Conservation (phyloP, 2,113 vertebrate genomes). For the Corapipo altera region DNA sequence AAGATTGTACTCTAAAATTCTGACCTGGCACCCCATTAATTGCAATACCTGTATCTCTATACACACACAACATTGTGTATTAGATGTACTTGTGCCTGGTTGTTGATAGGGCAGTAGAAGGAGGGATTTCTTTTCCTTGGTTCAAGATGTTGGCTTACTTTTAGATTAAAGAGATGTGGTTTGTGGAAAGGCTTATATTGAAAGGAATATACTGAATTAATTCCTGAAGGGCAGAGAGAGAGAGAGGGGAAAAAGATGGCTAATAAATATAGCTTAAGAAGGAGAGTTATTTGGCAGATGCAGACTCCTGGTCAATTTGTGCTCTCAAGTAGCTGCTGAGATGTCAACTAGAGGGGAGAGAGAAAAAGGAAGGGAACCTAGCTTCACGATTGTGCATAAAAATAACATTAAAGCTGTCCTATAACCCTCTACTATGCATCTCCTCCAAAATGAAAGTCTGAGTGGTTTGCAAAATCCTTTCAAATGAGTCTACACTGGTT, state of each 20-base stretch:
- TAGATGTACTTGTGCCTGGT: not conserved
- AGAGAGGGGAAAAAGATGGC: not conserved
- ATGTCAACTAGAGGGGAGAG: not conserved
- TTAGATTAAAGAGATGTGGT: not conserved
- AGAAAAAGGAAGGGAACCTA: not conserved
- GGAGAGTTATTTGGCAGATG: not conserved
- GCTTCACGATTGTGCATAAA: conserved; percentile 14
- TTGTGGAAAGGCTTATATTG: not conserved
- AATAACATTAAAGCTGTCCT: not conserved
- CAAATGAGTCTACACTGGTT: not conserved
- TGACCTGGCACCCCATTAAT: not conserved
- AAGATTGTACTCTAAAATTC: not conserved
- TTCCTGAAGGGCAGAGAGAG: not conserved
- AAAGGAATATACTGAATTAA: not conserved
- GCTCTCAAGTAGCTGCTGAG: not conserved
- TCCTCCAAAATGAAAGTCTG: not conserved
- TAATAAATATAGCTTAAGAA: not conserved
- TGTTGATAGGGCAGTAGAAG: not conserved
- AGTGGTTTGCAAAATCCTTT: conserved; percentile 27
- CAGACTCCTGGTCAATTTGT: conserved; percentile 1
- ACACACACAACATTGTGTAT: not conserved
- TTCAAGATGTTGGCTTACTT: not conserved
- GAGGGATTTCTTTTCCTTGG: not conserved
- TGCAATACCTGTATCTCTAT: not conserved
- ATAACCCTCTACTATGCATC: not conserved